Conservation (phyloP, 2,797 vertebrate species). For the Calcarius lapponicus region DNA sequence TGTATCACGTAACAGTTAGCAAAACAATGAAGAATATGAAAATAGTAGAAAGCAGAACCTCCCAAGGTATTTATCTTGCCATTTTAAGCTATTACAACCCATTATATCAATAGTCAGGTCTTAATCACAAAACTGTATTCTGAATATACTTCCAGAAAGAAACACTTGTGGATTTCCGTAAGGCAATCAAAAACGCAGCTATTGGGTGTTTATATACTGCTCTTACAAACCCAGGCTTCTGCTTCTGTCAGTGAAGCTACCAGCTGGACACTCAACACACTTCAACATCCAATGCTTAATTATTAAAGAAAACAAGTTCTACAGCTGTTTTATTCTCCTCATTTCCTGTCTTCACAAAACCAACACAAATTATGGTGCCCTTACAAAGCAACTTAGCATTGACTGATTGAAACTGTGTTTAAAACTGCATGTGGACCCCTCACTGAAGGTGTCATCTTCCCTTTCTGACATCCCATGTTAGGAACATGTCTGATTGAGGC, state of each 20-base stretch:
- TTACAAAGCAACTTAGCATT: too few relatives aligned
- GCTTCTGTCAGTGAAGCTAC: background rate
- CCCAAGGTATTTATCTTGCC: background rate
- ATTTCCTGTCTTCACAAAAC: too few relatives aligned
- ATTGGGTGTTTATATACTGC: background rate
- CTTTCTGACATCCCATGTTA: background rate
- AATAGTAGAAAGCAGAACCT: background rate
- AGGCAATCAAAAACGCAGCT: background rate
- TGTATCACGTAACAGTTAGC: background rate
- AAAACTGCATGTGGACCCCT: too few relatives aligned
- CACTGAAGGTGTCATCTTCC: background rate
- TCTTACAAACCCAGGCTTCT: background rate
- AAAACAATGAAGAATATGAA: background rate
- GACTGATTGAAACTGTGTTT: too few relatives aligned
- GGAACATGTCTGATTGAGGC: background rate
- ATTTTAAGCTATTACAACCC: background rate
- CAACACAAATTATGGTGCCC: too few relatives aligned
- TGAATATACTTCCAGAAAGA: background rate
- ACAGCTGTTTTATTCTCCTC: too few relatives aligned
- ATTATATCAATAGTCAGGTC: accelerated
- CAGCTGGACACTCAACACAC: too few relatives aligned
- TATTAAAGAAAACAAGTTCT: too few relatives aligned
- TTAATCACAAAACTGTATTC: background rate
- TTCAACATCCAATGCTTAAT: too few relatives aligned
- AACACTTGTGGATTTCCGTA: background rate